These are phyloP conservation scores for Agapornis roseicollis DNA, from an alignment of 2,113 vertebrate species.

Conservation along the genomic window DNA sequence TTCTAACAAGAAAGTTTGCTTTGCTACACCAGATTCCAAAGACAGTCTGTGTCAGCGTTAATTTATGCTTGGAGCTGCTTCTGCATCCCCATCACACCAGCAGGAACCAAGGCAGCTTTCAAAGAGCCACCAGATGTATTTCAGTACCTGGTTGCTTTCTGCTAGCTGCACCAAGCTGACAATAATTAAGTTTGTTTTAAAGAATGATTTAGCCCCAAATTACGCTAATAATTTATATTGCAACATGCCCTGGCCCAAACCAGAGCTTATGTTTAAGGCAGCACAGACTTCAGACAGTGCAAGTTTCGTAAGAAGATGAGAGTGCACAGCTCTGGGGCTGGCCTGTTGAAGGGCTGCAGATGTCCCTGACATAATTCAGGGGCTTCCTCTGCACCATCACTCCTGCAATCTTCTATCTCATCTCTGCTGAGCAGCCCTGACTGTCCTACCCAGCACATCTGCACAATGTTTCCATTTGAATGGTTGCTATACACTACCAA, in stretches of 20 bases:
- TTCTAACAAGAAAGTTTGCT: not conserved
- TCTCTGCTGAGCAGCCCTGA: not conserved
- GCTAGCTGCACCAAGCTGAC: not conserved
- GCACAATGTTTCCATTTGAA: slow-evolving; percentile 42
- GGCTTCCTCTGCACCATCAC: not conserved
- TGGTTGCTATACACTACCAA: slow-evolving; percentile 46
- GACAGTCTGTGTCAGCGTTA: not conserved
- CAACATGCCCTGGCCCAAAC: not conserved
- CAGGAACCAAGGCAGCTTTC: not conserved
- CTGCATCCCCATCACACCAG: not conserved
- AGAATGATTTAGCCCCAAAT: not conserved
- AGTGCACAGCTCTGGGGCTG: not conserved
- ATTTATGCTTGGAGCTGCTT: not conserved
- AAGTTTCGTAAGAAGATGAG: not conserved
- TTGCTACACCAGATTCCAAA: not conserved
- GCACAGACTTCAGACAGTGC: not conserved
- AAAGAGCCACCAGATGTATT: not conserved
- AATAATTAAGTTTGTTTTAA: not conserved
- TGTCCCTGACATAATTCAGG: not conserved
- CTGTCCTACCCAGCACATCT: slow-evolving; percentile 14
- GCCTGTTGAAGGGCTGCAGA: not conserved
- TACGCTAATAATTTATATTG: not conserved
- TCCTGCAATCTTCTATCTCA: not conserved
- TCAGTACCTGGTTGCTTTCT: not conserved
- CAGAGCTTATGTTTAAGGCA: not conserved